phyloP scores from a whole-genome alignment of 2,797 vertebrate species.

The Platyrinchus mystaceus region DNA sequence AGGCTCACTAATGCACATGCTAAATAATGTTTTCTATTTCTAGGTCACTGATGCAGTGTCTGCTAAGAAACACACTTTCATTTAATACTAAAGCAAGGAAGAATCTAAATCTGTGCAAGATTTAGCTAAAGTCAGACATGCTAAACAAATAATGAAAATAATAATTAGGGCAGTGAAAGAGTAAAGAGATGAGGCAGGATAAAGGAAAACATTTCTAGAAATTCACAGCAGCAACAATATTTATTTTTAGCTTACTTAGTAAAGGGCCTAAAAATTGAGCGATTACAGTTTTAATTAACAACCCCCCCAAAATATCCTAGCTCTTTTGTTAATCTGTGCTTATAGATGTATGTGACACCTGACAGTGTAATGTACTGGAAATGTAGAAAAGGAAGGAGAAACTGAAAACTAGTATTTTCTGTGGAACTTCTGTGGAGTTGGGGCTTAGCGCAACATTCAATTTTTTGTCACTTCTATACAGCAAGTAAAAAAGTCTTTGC shows the following conservation, averaged over 20 bases:
- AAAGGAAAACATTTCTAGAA: background rate
- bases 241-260: background rate
- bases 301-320: background rate
- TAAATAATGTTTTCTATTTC: background rate
- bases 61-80: background rate
- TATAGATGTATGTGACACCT: background rate
- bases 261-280: background rate
- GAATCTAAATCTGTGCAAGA: background rate
- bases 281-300: background rate
- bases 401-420: background rate
- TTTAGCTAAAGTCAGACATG: background rate
- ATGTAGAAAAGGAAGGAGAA: background rate
- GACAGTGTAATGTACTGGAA: background rate
- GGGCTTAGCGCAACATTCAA: background rate
- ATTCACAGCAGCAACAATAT: background rate
- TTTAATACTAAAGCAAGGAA: background rate
- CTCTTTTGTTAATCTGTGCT: background rate
- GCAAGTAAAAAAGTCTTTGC: background rate
- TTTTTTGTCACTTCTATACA: background rate
- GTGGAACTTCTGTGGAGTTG: background rate
- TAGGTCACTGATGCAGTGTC: background rate
- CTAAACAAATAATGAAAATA: background rate
- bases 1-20: background rate
- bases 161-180: background rate
- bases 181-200: background rate